Evolutionary conservation across 2,888 invertebrate genomes (phyloP).

Genomic region (Epinotia bilunana): DNA sequence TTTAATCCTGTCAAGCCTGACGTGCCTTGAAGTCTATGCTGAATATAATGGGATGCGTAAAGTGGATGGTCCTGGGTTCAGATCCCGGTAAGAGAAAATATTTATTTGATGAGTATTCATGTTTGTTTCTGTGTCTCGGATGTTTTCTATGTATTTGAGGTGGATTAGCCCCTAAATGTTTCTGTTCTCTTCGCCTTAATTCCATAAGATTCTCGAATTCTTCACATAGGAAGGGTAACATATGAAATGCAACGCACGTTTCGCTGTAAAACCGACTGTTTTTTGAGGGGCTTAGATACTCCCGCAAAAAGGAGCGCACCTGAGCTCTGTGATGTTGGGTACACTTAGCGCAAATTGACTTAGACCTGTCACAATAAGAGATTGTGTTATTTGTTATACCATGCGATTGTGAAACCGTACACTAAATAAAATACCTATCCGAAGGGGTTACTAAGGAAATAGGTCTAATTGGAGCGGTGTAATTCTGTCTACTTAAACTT

Average conservation of each 20-base stretch:
- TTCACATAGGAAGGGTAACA: neutral
- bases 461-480: neutral
- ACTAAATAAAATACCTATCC: slow-evolving; percentile 23
- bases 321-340: slow-evolving; percentile 46
- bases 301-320: slow-evolving; percentile 51
- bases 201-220: neutral
- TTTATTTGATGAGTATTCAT: no score
- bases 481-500: slow-evolving; percentile 2
- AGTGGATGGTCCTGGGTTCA: no score
- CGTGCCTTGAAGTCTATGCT: neutral
- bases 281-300: slow-evolving; percentile 51
- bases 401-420: slow-evolving; percentile 15
- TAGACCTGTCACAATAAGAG: slow-evolving; percentile 41
- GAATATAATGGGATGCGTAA: neutral
- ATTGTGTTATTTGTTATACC: slow-evolving; percentile 10
- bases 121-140: no score
- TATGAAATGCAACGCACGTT: slow-evolving; percentile 47
- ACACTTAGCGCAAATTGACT: slow-evolving; percentile 42
- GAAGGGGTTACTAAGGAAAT: slow-evolving; percentile 10
- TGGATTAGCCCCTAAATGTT: no score
- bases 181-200: no score
- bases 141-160: no score
- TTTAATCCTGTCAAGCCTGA: neutral
- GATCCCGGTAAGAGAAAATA: no score
- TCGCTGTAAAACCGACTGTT: slow-evolving; percentile 49